Conservation (phyloP, 2,113 vertebrate genomes). For the Bucco capensis region DNA sequence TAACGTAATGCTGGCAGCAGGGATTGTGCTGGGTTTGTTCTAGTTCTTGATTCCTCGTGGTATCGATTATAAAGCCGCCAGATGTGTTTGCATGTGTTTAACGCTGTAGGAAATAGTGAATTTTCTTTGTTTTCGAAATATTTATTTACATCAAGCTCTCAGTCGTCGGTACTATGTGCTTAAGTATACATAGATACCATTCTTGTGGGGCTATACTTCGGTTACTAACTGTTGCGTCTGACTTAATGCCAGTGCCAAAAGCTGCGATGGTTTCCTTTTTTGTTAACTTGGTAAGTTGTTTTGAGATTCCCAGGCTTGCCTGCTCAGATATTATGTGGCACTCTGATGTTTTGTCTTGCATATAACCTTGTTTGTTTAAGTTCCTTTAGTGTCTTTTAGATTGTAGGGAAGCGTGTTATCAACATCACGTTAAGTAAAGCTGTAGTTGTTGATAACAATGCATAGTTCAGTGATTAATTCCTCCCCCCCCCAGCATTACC, state of each 20-base stretch:
- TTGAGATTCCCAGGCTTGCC: neutral
- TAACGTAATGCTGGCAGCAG: neutral
- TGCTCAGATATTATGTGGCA: neutral
- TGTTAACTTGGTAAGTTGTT: slow-evolving; percentile 10
- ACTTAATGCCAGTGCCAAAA: neutral
- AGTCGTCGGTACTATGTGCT: fast-evolving
- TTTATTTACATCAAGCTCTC: fast-evolving
- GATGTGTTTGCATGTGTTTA: slow-evolving; percentile 41
- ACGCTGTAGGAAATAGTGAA: slow-evolving; percentile 23
- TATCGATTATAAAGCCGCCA: neutral
- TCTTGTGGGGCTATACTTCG: neutral
- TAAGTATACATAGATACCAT: neutral
- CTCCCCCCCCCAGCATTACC: neutral
- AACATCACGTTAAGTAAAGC: neutral
- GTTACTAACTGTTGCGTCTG: neutral
- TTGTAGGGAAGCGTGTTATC: neutral
- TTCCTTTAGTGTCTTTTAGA: neutral
- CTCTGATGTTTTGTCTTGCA: neutral
- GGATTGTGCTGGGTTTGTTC: neutral
- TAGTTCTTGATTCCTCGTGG: neutral
- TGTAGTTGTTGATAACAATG: neutral
- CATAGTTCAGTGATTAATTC: neutral
- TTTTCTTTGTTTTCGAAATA: neutral
- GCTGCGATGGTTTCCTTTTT: neutral
- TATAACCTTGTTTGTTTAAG: neutral